These are phyloP conservation scores for Parnassius orleans DNA, from an alignment of 2,888 invertebrate species.

Conservation along the genomic window DNA sequence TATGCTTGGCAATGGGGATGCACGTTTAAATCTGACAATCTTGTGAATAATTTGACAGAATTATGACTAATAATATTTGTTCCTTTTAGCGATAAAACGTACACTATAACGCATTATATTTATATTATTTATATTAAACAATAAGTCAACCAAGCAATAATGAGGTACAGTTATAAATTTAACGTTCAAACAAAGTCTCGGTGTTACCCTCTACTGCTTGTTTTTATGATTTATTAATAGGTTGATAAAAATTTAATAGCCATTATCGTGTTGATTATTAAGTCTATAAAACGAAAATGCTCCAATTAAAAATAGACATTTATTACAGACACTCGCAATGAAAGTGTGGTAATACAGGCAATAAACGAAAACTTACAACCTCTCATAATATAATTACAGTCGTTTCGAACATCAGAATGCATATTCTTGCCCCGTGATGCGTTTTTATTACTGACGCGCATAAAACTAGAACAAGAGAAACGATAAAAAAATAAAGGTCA, in stretches of 20 bases:
- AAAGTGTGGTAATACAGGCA: constrained; percentile 54
- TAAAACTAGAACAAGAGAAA: constrained; percentile 49
- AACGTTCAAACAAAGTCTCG: constrained; percentile 13
- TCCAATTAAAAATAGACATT: constrained; percentile 67
- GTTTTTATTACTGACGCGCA: constrained; percentile 37
- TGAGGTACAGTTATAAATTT: constrained; percentile 18
- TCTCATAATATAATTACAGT: constrained; percentile 58
- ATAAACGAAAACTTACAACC: constrained; percentile 63
- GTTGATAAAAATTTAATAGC: constrained; percentile 41
- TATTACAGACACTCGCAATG: constrained; percentile 48
- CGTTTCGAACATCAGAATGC: constrained; percentile 56
- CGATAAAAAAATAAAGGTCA: constrained; percentile 49
- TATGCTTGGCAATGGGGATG: constrained; percentile 36
- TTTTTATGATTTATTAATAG: constrained; percentile 29
- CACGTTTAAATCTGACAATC: constrained; percentile 18
- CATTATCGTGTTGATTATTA: constrained; percentile 59
- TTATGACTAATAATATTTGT: constrained; percentile 10
- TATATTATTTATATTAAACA: constrained; percentile 1
- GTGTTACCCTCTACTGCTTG: constrained; percentile 27
- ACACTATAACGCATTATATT: constrained; percentile 3
- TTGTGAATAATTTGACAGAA: constrained; percentile 16
- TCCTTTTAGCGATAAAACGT: not conserved
- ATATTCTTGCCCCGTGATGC: constrained; percentile 41
- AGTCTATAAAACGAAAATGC: constrained; percentile 58
- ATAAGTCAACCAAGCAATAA: constrained; percentile 16